These are phyloP conservation scores for Okamejei kenojei DNA, from an alignment of 2,797 vertebrate genomes.

Conservation along the genomic window DNA sequence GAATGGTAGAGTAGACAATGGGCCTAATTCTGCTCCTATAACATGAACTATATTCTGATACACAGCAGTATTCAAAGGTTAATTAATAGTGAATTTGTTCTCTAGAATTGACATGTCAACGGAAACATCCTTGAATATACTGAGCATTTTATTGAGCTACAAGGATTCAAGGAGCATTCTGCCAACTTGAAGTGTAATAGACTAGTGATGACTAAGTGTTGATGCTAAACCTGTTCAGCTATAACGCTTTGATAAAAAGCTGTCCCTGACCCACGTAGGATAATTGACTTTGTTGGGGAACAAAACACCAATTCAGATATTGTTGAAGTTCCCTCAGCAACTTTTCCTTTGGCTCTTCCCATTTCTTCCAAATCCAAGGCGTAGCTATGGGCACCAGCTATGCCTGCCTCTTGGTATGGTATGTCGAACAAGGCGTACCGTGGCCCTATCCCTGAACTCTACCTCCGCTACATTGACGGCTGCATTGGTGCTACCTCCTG, in stretches of 20 bases:
- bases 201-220: too few relatives aligned
- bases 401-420: too few relatives aligned
- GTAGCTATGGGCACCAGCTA: too few relatives aligned
- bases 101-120: background rate
- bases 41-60: background rate
- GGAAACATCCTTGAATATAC: background rate
- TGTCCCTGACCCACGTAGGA: background rate
- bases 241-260: background rate
- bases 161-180: background rate
- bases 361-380: too few relatives aligned
- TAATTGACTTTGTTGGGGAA: background rate
- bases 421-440: too few relatives aligned
- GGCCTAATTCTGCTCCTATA: too few relatives aligned
- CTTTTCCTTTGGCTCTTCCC: too few relatives aligned
- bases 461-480: too few relatives aligned
- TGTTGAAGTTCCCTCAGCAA: too few relatives aligned
- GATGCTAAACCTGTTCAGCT: background rate
- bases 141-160: background rate
- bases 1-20: too few relatives aligned
- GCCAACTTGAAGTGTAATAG: background rate
- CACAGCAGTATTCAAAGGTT: background rate
- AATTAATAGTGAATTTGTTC: background rate
- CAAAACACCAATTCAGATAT: background rate
- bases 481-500: too few relatives aligned
- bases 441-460: too few relatives aligned